A percentile compares a stretch with the other conserved stretches of the same genome.
These are phyloP conservation scores for Columba livia DNA, from an alignment of 2,113 vertebrate genomes.

Conservation along the genomic window DNA sequence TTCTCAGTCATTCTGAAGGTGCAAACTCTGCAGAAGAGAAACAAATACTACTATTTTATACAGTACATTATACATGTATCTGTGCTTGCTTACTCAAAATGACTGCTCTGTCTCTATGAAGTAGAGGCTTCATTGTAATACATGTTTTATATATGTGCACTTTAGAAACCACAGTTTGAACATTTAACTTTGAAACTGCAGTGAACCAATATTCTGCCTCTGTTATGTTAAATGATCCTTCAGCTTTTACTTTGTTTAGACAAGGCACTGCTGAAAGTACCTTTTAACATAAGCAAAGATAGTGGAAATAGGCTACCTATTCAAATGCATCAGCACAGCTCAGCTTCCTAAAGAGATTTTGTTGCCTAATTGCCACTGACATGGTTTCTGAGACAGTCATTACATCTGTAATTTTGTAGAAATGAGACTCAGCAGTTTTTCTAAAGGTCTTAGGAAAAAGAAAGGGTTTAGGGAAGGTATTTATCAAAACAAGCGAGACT, in stretches of 20 bases:
- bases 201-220: neutral
- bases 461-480: accelerated
- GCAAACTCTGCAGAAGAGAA: neutral
- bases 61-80: accelerated
- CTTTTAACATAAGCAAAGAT: neutral
- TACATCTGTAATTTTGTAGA: neutral
- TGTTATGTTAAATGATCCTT: neutral
- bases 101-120: neutral
- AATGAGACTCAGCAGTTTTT: neutral
- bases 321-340: neutral
- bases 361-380: neutral
- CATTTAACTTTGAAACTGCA: neutral
- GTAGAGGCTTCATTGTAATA: neutral
- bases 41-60: neutral
- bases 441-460: neutral
- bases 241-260: neutral
- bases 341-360: neutral
- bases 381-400: neutral
- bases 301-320: neutral
- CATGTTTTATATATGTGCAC: neutral
- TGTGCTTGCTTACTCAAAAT: neutral
- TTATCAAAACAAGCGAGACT: neutral
- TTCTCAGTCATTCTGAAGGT: neutral
- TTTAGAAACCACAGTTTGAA: neutral
- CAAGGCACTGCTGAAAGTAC: neutral